Percentiles rank a stretch among this genome's conserved stretches.
Conservation (phyloP, 2,888 invertebrate species). For the Tholera decimalis region DNA sequence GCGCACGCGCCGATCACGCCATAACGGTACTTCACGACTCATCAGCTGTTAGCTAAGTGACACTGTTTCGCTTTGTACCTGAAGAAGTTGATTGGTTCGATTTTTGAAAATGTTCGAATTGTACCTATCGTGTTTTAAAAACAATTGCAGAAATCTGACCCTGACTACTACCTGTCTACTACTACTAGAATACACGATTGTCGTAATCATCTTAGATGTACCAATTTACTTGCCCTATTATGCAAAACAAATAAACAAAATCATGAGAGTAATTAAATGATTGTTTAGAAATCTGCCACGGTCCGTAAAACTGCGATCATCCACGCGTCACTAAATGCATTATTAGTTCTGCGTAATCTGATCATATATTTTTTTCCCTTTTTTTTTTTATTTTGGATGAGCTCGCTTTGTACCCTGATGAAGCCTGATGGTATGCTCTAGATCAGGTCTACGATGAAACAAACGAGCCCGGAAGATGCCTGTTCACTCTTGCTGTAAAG, state of each 20-base stretch:
- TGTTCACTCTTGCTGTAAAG: no score
- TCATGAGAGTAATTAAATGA: slow-evolving; percentile 10
- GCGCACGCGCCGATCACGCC: slow-evolving; percentile 39
- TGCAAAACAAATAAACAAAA: slow-evolving; percentile 7
- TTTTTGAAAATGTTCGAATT: background rate
- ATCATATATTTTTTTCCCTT: no score
- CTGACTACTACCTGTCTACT: no score
- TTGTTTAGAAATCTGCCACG: slow-evolving; percentile 36
- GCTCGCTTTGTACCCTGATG: no score
- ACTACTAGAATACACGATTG: no score
- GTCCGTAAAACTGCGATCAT: slow-evolving; percentile 12
- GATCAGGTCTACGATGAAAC: no score
- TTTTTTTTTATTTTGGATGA: no score
- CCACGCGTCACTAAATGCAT: slow-evolving; percentile 25
- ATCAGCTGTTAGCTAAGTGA: slow-evolving; percentile 37
- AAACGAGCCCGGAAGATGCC: no score
- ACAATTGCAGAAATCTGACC: no score
- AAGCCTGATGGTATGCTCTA: no score
- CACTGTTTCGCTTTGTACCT: slow-evolving; percentile 7
- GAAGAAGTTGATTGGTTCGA: background rate
- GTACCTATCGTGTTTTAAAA: background rate
- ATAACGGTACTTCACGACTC: slow-evolving; percentile 51
- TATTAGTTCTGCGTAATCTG: slow-evolving; percentile 2
- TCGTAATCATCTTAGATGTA: no score
- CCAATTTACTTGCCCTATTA: no score